Evolutionary conservation across 2,113 vertebrate genomes (phyloP).

Genomic region (Rhinolophus sinicus): DNA sequence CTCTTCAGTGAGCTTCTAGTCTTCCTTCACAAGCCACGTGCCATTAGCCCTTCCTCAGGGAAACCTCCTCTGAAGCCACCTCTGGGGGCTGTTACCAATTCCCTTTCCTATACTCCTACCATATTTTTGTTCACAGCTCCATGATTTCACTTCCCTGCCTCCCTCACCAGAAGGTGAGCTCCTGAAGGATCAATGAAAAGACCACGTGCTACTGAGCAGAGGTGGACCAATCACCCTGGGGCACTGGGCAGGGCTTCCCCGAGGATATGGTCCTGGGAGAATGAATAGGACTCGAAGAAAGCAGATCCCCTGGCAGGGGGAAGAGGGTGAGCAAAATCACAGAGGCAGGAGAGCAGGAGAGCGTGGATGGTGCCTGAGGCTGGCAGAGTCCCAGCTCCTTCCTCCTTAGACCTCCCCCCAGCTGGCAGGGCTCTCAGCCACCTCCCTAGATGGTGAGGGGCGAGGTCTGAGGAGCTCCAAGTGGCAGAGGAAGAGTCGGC

Average conservation of each 20-base stretch:
- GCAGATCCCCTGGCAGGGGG: background rate
- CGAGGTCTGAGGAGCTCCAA: background rate
- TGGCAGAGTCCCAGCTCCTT: background rate
- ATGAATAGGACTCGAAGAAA: background rate
- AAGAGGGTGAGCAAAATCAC: background rate
- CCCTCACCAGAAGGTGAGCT: background rate
- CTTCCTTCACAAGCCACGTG: background rate
- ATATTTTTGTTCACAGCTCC: background rate
- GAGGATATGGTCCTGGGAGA: background rate
- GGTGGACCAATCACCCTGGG: background rate
- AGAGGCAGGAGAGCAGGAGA: slow-evolving; percentile 27
- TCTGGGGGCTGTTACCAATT: background rate
- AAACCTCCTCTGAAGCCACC: background rate
- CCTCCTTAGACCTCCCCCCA: background rate
- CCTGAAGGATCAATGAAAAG: background rate
- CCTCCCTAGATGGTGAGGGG: slow-evolving; percentile 28
- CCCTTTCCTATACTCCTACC: background rate
- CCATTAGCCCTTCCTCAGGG: background rate
- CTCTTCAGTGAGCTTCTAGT: background rate
- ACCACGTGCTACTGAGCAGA: background rate
- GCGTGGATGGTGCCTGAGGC: background rate
- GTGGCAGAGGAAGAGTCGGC: background rate
- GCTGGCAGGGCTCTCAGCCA: background rate
- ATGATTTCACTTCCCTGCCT: background rate
- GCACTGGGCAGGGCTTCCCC: background rate